Base-by-base conservation (phyloP, 2,797 vertebrate species). In the Rhinella marina region DNA sequence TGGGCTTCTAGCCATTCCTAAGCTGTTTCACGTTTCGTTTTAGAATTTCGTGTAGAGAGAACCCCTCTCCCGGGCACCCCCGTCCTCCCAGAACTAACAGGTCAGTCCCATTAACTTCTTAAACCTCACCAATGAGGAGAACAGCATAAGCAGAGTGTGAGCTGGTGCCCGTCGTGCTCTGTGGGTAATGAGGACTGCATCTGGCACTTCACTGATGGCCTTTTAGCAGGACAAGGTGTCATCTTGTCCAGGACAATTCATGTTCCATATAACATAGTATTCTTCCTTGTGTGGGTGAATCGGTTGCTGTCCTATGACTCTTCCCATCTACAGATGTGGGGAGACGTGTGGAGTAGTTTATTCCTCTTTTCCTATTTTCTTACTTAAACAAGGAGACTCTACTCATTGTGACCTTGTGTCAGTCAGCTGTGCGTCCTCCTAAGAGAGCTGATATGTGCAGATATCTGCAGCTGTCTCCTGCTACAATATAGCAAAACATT, bases 1-100 rank as follows among this genome's bases (percentile, higher is more conserved):
- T 62, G 83, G 81, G 89, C 32, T 72, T 90, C 75, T 27, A 4
- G 7, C 23, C 11, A 93, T 95, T 95, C 97, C 94, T 96, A 96
- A 94, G 92, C 93, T 96, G 95, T 96, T 96, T 96, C 98, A 93
- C 96, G 95, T 98, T 98, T 99, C 95, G 86, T 99, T 99, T 97
- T 98, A 99, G 98, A 99, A 95, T 99, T 99, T 97, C 98, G 98
- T 97, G 98, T 99, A 98, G 98, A 99, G 97, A 97, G 98, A 98
- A 99, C 98, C 96, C 98, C 98, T 96, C 98, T 99, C 96, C 97
- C 98, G 97, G 99, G 97, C 95, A 97, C 98, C 98, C 98, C 98
- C 95, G 98, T 99, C 95, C 98, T 98, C 96, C 96, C 98, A 93
- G 98, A 99, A 96, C 97, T 99, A 94, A 98, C 98, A 99, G 98